Base-by-base conservation (phyloP, 2,113 vertebrate species). In the Ivindomyrus marchei region DNA sequence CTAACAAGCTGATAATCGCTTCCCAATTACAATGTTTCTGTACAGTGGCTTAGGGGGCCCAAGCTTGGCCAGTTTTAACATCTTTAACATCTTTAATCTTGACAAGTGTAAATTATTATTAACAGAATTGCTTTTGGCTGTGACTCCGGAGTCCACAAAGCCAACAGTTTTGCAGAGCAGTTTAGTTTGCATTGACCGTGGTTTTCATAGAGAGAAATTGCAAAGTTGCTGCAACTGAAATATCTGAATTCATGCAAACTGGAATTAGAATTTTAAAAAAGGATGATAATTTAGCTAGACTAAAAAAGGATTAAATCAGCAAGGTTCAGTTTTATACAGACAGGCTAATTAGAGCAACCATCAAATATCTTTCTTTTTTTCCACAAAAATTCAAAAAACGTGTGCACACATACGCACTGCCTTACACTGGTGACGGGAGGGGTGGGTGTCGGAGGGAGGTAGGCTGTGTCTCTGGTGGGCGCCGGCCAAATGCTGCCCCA, bases 1-100 rank as follows among this genome's bases (percentile, higher is more conserved):
- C 89, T 93, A 92, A 94, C 90, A 88, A 91, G 91, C 89, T 91
- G 93, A 93, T 95, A 93, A 95, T 94, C 93, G 92, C 80, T 90
- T 90, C 89, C 90, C 92, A 93, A 92, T 95, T 93, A 94, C 87
- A 91, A 52, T 5, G 39, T 90, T 89, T 91, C 88, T 46, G 86
- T 91, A 88, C 91, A 50, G 47, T 10, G 85, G 91, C 83, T 92
- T 86, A 87, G 87, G 15, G 91, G 89, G 87, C 42, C 53, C 49
- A 10, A 36, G 77, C 70, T 85, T 50, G 53, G 89, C 86, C 86
- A 56, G 89, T 50, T 92, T 92, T 91, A 89, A 91, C 74, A 47
- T 90, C 5, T 21, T 56, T 21, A 56, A 21, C 53, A 56, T 56
- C 53, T 56, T 56, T 56, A 56, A 56, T 56, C 88, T 53, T 86